phyloP scores from a whole-genome alignment of 2,888 invertebrate genomes.

The Piscicola geometra region DNA sequence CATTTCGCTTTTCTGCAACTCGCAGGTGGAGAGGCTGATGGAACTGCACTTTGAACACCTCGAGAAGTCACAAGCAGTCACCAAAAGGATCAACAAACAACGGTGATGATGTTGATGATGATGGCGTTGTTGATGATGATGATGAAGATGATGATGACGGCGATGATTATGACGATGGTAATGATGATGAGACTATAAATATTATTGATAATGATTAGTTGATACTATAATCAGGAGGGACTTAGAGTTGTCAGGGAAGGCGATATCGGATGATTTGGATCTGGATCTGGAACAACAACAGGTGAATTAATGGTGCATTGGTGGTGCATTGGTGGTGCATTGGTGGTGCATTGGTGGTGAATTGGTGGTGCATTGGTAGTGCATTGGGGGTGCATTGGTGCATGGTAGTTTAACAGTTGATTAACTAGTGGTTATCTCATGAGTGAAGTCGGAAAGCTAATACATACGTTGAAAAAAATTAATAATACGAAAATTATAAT shows the following conservation, averaged over 20 bases:
- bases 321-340: no score
- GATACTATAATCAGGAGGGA: background rate
- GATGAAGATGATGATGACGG: background rate
- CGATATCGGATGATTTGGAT: background rate
- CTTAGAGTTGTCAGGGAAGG: background rate
- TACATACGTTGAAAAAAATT: no score
- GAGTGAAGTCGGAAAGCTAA: no score
- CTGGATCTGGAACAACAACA: slow-evolving; percentile 4
- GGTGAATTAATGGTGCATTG: background rate
- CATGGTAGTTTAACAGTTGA: no score
- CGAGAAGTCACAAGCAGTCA: slow-evolving; percentile 81
- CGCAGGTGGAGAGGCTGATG: slow-evolving; percentile 78
- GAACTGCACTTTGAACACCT: slow-evolving; percentile 95
- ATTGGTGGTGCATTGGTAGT: no score
- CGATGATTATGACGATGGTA: background rate
- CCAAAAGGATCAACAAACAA: slow-evolving; percentile 68
- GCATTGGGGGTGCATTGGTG: no score
- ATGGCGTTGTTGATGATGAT: background rate
- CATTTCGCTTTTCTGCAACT: no score
- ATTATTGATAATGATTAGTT: background rate
- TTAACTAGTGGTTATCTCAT: no score
- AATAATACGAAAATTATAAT: no score
- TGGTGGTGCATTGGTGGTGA: no score
- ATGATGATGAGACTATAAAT: background rate
- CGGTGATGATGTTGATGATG: slow-evolving; percentile 43